Base-by-base conservation (phyloP, 1,140 invertebrate genomes). In the Lamellibrachia luymesi region DNA sequence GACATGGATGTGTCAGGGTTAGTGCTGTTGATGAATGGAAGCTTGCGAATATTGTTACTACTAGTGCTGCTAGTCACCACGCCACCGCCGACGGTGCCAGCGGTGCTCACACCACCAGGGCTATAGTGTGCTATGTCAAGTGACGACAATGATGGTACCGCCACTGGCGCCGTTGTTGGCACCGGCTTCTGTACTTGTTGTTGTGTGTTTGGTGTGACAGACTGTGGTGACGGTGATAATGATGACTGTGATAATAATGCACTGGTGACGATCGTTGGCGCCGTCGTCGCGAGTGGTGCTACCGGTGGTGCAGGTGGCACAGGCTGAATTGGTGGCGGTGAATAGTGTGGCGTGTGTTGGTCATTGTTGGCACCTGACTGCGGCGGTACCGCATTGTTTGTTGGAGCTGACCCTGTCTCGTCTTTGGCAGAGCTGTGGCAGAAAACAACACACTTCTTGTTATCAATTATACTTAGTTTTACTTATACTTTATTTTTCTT, bases 301-400 rank as follows among this genome's bases (percentile, higher is more conserved):
- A 90, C 80, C 50, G 92, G 27, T 49, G 92, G 56, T 56, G 92
- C 89, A 1, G 51, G 50, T 27, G 90, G 90, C 89, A 89, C 50
- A 13, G 90, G 2, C 91, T 17, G 27, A 91, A 51, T 13, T 92
- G 80, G 25, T 93, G 80, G n/a, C 27, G 80, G n/a, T 93, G 89
- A 52, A 49, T 91, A 51, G 27, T 92, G 92, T 80, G 50, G 50
- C 80, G 56, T 92, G 89, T 92, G 92, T 92, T 13, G 7, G 64
- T 92, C 80, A 7, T 89, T 51, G 90, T 92, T 92, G n/a, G 92
- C 92, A 90, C 92, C 92, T 38, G 92, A 90, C 25, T 64, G 56
- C 50, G 50, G 64, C 8, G 64, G 92, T 52, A 89, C 25, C 49
- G 10, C 50, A 80, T 56, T 50, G 92, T 92, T 52, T 52, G 50